Evolutionary conservation across 2,113 vertebrate genomes (phyloP), one percentile per base, ranked within the genome.

Genomic region (Pampusana beccarii): DNA sequence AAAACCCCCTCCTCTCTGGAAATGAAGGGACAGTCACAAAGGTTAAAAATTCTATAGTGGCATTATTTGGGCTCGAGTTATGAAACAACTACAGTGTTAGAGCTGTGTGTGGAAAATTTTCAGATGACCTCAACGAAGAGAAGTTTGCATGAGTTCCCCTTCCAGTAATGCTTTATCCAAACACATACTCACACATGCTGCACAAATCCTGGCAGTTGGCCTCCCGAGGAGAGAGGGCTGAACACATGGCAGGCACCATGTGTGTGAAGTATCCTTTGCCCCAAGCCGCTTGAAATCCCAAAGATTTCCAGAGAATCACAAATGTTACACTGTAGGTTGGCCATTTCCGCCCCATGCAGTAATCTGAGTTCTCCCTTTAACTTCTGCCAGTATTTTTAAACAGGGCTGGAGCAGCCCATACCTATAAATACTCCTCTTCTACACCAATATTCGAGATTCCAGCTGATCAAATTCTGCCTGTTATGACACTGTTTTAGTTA

Each of bases 361-460:
- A 84, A 97, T 93, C 70, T 0, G 16, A 95, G 64, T 91, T 93
- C 90, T 83, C 31, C 33, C 24, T 77, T 56, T 71, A 51, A 33
- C 44, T 90, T 85, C 61, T 96, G 92, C 79, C 50, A 38, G 51
- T 89, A 44, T 94, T 96, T 97, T 96, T 92, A 92, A 96, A 88
- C 53, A 36, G 33, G 67, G 24, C 34, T 79, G n/a, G 28, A 79
- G 29, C 50, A 64, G 69, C n/a, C 28, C 23, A 6, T 48, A 6
- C 80, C 91, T 92, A 95, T 91, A 95, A 97, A 95, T 96, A 95
- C 88, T 92, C 38, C 11, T 48, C 66, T 92, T 92, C 90, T 86
- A 62, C 78, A 88, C 24, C 58, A 89, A 38, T 67, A 79, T 95
- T 70, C 87, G 69, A 90, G 58, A 91, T 86, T 60, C 38, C 75